Percentiles rank a stretch among this genome's conserved stretches.
These are phyloP conservation scores for Scarus forsteni DNA, from an alignment of 2,797 vertebrate species.

Conservation along the genomic window DNA sequence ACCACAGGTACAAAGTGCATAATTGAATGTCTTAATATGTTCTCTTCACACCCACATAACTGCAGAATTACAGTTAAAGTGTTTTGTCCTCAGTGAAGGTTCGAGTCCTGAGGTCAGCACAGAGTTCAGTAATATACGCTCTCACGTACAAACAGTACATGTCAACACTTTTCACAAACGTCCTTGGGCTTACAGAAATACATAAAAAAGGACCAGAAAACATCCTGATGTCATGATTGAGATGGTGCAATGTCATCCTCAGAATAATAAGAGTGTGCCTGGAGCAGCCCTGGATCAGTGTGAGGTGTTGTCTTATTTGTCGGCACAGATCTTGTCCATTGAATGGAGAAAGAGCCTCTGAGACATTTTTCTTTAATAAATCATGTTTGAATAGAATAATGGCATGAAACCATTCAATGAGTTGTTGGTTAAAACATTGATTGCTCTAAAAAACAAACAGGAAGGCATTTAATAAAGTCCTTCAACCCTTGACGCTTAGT, in stretches of 20 bases:
- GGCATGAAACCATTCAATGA: no score
- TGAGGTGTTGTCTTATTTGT: constrained; percentile 58
- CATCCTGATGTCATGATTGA: constrained; percentile 52
- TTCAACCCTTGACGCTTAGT: no score
- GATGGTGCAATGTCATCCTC: constrained; percentile 62
- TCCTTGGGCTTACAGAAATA: constrained; percentile 45
- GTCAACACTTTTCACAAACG: constrained; percentile 7
- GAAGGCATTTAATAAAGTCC: no score
- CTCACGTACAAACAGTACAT: constrained; percentile 3
- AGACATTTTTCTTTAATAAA: neutral
- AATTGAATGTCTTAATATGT: neutral
- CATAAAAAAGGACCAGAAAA: constrained; percentile 48
- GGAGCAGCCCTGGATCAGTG: constrained; percentile 49
- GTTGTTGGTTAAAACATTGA: no score
- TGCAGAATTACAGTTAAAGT: constrained; percentile 3
- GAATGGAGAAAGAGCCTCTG: neutral
- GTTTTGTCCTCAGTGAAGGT: constrained; percentile 6
- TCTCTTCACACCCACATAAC: neutral
- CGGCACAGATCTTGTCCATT: constrained; percentile 54
- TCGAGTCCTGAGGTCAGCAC: constrained; percentile 13
- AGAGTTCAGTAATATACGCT: neutral
- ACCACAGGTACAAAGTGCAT: neutral
- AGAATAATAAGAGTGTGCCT: constrained; percentile 57
- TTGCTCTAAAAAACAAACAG: no score
- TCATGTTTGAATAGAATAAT: no score